A percentile compares a stretch with the other conserved stretches of the same genome.
phyloP scores from a whole-genome alignment of 2,888 invertebrate genomes.

The Melieria crassipennis region DNA sequence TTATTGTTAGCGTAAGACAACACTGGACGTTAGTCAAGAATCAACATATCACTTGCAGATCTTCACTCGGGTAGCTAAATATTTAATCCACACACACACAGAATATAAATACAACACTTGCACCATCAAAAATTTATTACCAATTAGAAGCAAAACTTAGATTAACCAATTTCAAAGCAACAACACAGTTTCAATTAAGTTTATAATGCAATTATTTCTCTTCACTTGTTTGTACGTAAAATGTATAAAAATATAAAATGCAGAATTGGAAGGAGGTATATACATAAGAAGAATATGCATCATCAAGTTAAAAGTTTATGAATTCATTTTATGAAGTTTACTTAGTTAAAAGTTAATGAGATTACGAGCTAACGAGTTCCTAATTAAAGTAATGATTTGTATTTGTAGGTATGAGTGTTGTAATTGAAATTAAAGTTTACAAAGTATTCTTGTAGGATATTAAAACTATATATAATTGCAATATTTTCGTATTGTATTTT shows the following conservation, averaged over 20 bases:
- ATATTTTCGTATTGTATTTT: slow-evolving; percentile 1
- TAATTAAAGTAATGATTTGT: background rate
- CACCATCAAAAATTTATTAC: background rate
- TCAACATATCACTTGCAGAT: background rate
- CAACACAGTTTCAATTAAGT: slow-evolving; percentile 14
- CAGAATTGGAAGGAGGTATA: slow-evolving; percentile 66
- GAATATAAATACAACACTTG: slow-evolving; percentile 4
- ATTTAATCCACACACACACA: background rate
- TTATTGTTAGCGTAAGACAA: no score
- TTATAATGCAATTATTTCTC: slow-evolving; percentile 46
- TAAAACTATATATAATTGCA: background rate
- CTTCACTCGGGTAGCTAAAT: background rate
- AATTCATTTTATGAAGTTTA: slow-evolving; percentile 17
- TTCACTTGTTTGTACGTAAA: slow-evolving; percentile 52
- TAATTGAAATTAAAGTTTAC: background rate
- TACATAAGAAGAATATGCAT: slow-evolving; percentile 48
- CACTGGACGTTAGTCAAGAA: no score
- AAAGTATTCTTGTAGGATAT: slow-evolving; percentile 5
- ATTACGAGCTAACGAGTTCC: no score
- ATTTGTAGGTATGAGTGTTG: background rate
- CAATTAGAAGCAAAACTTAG: background rate
- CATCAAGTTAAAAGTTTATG: slow-evolving; percentile 40
- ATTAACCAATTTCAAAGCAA: slow-evolving; percentile 4
- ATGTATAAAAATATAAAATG: slow-evolving; percentile 47
- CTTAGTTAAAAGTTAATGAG: slow-evolving; percentile 15